Conservation (phyloP, 2,797 vertebrate genomes). For the Amniataba percoides region DNA sequence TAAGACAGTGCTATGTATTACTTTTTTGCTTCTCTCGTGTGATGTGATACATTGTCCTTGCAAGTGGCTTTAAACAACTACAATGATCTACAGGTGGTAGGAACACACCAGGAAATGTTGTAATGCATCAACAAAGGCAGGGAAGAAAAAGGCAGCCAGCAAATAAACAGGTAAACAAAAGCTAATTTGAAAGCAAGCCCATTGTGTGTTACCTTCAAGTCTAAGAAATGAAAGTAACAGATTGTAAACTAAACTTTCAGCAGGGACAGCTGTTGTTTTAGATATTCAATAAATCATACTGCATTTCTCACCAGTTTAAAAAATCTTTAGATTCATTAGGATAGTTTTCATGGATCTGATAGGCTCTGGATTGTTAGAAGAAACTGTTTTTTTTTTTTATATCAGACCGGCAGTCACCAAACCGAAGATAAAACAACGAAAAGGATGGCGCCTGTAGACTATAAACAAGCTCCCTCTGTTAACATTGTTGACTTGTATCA, state of each 20-base stretch:
- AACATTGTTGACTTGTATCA: conserved; percentile 30
- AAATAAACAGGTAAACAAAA: too few relatives aligned
- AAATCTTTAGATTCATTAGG: background rate
- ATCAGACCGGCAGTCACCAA: conserved; percentile 23
- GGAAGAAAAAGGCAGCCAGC: background rate
- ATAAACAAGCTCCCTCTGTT: conserved; percentile 48
- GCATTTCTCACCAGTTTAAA: background rate
- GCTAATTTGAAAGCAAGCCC: too few relatives aligned
- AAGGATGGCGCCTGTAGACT: conserved; percentile 16
- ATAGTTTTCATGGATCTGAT: background rate
- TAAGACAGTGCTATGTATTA: too few relatives aligned
- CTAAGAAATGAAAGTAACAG: too few relatives aligned
- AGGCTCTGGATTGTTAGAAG: background rate
- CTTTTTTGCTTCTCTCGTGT: background rate
- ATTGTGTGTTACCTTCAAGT: too few relatives aligned
- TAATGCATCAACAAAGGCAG: background rate
- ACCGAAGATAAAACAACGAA: conserved; percentile 17
- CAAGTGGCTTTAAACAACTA: background rate
- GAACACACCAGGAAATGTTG: background rate
- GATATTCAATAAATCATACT: background rate
- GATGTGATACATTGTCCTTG: background rate
- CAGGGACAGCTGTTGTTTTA: background rate
- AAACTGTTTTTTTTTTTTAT: conserved; percentile 6
- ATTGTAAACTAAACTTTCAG: too few relatives aligned
- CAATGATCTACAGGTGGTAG: background rate